These are phyloP conservation scores for Caenorhabditis uteleia DNA, from an alignment of 2,888 invertebrate genomes.

Conservation along the genomic window DNA sequence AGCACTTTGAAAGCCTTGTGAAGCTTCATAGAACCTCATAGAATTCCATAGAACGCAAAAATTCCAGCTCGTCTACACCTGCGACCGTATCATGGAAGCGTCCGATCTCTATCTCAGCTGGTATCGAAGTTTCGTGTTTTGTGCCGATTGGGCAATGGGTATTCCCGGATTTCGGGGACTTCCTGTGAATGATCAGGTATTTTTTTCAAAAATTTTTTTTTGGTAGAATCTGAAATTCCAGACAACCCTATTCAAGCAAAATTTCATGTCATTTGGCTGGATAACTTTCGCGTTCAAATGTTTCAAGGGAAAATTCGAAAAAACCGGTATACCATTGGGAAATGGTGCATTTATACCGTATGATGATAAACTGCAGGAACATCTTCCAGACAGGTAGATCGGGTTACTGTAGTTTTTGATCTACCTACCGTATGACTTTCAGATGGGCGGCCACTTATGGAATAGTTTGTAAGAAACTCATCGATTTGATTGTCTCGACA, in stretches of 20 bases:
- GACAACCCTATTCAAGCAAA: neutral
- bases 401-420: neutral
- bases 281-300: neutral
- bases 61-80: too few species aligned
- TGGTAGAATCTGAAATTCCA: neutral
- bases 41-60: too few species aligned
- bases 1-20: conserved; percentile 1
- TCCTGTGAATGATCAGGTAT: neutral
- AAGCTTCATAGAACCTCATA: too few species aligned
- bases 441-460: conserved; percentile 2
- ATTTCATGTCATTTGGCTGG: neutral
- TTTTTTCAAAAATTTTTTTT: too few species aligned
- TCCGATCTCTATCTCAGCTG: neutral
- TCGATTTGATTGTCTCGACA: neutral
- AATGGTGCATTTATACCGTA: neutral
- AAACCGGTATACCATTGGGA: neutral
- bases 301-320: neutral
- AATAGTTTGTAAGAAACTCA: neutral
- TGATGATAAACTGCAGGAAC: neutral
- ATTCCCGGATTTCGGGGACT: neutral
- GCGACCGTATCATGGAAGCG: neutral
- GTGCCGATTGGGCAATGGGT: neutral
- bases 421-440: neutral
- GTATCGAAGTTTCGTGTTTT: neutral
- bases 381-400: too few species aligned